Percentiles rank a stretch among this genome's conserved stretches.
Conservation (phyloP, 2,113 vertebrate species). For the Oplegnathus fasciatus region DNA sequence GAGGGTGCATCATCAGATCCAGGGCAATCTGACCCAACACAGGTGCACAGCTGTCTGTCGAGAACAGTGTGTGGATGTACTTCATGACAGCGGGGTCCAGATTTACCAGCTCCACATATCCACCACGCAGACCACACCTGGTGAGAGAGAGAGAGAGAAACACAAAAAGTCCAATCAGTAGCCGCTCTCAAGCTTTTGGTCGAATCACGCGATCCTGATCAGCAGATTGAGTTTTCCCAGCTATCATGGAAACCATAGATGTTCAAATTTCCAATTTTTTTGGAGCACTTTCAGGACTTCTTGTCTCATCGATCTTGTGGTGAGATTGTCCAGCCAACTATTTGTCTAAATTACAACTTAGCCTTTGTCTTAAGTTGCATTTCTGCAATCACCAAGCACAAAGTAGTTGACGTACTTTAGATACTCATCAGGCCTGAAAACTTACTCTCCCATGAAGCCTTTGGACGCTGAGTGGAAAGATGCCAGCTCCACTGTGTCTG, state of each 20-base stretch:
- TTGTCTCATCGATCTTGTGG: background rate
- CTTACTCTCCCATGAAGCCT: slow-evolving; percentile 84
- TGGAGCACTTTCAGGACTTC: background rate
- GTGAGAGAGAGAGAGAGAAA: background rate
- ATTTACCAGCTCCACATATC: slow-evolving; percentile 86
- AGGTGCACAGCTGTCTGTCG: background rate
- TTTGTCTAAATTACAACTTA: background rate
- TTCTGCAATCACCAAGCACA: background rate
- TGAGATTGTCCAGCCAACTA: background rate
- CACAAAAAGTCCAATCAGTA: background rate
- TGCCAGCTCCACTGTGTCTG: slow-evolving; percentile 79
- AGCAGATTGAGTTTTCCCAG: background rate
- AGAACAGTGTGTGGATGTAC: slow-evolving; percentile 33
- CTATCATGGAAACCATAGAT: background rate
- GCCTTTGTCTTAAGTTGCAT: background rate
- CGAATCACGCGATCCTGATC: background rate
- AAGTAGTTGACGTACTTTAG: background rate
- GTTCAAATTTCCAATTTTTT: background rate
- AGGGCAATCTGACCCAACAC: slow-evolving; percentile 79
- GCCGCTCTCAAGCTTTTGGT: background rate
- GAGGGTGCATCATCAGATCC: slow-evolving; percentile 80
- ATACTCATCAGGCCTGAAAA: background rate
- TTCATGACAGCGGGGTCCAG: slow-evolving; percentile 71
- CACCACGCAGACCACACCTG: slow-evolving; percentile 84
- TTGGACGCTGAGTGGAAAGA: slow-evolving; percentile 87